These are phyloP conservation scores for Platycnemis pennipes DNA, from an alignment of 2,888 invertebrate species.

Conservation along the genomic window DNA sequence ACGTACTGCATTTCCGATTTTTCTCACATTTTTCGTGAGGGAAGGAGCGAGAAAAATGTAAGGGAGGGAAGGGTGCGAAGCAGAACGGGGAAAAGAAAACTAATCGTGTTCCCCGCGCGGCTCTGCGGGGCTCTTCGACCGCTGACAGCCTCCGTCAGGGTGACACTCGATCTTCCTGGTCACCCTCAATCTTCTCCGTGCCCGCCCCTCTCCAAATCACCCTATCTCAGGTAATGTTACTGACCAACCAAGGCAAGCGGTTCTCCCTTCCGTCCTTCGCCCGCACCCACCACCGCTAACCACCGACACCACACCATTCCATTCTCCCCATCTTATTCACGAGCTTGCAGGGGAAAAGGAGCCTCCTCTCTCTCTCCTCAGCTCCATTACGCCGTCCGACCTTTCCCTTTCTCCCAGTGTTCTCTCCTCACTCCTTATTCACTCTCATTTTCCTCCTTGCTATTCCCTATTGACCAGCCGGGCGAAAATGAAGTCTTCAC, in stretches of 20 bases:
- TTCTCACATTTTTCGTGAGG: neutral
- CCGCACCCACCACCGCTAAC: constrained; percentile 9
- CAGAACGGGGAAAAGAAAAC: neutral
- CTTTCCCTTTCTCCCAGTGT: no score
- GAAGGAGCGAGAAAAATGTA: neutral
- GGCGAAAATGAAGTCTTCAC: no score
- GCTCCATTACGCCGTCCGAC: no score
- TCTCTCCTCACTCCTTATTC: no score
- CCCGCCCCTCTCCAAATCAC: neutral
- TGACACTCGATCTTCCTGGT: constrained; percentile 37
- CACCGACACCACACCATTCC: neutral
- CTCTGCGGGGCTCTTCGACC: constrained; percentile 9
- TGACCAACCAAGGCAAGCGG: constrained; percentile 36
- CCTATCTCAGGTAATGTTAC: constrained; percentile 36
- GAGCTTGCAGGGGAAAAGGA: neutral
- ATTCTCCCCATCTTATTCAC: neutral
- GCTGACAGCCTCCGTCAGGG: neutral
- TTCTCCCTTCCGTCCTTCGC: neutral
- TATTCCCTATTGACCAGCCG: no score
- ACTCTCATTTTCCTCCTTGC: no score
- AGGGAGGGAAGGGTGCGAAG: neutral
- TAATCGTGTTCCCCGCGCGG: neutral
- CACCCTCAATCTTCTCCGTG: neutral
- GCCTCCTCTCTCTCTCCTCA: neutral
- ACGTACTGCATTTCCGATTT: neutral